phyloP scores from a whole-genome alignment of 2,888 invertebrate genomes.

The Drosophila kanekoi region DNA sequence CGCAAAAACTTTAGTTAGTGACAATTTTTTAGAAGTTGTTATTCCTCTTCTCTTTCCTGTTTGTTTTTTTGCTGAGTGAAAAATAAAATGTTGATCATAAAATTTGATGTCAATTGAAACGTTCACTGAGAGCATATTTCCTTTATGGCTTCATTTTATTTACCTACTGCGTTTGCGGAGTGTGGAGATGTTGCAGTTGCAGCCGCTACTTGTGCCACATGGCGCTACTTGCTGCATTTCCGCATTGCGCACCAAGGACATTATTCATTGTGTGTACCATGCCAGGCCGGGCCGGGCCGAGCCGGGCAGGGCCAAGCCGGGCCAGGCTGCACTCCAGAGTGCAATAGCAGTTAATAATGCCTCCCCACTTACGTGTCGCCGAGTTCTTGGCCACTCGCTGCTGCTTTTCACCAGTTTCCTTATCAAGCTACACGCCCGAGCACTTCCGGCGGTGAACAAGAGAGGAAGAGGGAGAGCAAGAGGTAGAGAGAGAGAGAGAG shows the following conservation, averaged over 20 bases:
- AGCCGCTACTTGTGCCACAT: constrained; percentile 28
- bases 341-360: constrained; percentile 78
- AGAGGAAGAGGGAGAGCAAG: background rate
- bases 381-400: constrained; percentile 64
- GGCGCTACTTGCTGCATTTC: constrained; percentile 60
- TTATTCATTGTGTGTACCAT: constrained; percentile 69
- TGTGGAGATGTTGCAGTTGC: constrained; percentile 8
- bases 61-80: constrained; percentile 47
- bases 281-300: background rate
- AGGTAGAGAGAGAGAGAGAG: constrained; percentile 1
- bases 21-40: constrained; percentile 29
- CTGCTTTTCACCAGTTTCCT: constrained; percentile 52
- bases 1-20: constrained; percentile 24
- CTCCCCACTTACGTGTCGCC: constrained; percentile 59
- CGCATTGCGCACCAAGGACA: constrained; percentile 75
- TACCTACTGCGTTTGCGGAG: constrained; percentile 51
- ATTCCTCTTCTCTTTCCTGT: constrained; percentile 13
- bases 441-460: constrained; percentile 50
- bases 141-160: constrained; percentile 74
- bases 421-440: constrained; percentile 54
- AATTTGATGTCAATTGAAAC: constrained; percentile 76
- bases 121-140: constrained; percentile 69
- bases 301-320: constrained; percentile 30
- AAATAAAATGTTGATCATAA: constrained; percentile 67
- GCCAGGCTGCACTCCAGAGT: constrained; percentile 69